Conservation (phyloP, 2,113 vertebrate genomes). For the human region GRCh38 chr15:80857001-80857500, state of each 20-base stretch:
- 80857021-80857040: conserved; percentile 59
- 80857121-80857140: not conserved
- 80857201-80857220: not conserved
- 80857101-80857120: not conserved
- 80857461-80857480: accelerated
- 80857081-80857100: not conserved
- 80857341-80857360: not conserved
- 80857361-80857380: not conserved
- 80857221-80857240: not conserved
- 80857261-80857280: not conserved
- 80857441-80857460: accelerated
- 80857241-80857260: conserved; percentile 50
- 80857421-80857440: not conserved
- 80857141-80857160: not conserved
- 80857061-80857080: conserved; percentile 52
- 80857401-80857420: not conserved
- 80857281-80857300: conserved; percentile 1
- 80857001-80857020: conserved; percentile 3
- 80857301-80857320: not conserved
- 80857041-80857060: conserved; percentile 17
- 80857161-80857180: not conserved
- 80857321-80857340: not conserved
- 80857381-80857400: not conserved
- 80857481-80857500: not conserved
- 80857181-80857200: conserved; percentile 60